Evolutionary conservation across 1,140 invertebrate species (phyloP), one percentile per base, ranked within the genome.

Genomic region (Heliconius nattereri): DNA sequence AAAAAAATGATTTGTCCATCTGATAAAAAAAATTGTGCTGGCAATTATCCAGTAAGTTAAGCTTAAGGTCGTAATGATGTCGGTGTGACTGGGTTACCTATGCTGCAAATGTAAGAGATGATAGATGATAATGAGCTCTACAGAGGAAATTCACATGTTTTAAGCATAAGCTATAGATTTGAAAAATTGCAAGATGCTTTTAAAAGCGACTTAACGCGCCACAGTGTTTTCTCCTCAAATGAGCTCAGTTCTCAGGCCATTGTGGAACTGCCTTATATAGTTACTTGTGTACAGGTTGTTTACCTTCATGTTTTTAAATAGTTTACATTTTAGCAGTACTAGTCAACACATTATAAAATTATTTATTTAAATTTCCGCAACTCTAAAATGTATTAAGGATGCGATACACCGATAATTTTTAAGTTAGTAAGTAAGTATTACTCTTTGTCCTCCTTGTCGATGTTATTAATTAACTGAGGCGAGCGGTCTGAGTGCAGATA

Each of bases 201-300:
- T 91, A 92, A 92, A 91, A 89, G 81, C 87, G 88, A 88, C 91
- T 91, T 88, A 90, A 86, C 84, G 81, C 79, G 82, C 85, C 83
- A 82, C 90, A 83, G 91, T 92, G 89, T 92, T 91, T 91, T 92
- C 91, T 91, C 85, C 83, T 90, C 89, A 94, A 94, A 94, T 94
- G 92, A 94, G 91, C 89, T 83, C 81, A 90, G 92, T 94, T 94
- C 92, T 90, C 92, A 94, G 85, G 89, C 88, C 83, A 94, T 94
- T 94, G 92, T 94, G 85, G 89, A 87, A 83, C 79, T 84, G 86
- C 91, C 92, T 91, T 94, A 89, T 92, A 92, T 89, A 91, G 92
- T 81, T 81, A 83, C 75, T 81, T 75, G 76, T 79, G 78, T 89
- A 92, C 91, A 92, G 91, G 89, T 87, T 82, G 91, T 66, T n/a